Conservation (phyloP, 2,797 vertebrate species). For the Labroides dimidiatus region DNA sequence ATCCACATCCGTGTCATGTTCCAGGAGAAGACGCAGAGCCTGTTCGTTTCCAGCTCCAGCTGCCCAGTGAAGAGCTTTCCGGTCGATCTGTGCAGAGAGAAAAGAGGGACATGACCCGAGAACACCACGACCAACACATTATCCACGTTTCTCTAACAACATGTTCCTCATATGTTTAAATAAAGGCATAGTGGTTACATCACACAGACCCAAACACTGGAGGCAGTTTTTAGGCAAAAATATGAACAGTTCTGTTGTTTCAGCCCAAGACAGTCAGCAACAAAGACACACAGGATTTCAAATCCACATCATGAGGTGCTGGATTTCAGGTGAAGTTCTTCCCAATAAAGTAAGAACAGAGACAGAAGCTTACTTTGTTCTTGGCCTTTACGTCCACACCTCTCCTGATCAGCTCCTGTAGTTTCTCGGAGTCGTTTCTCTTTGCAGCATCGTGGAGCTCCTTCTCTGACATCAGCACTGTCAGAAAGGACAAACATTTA, state of each 20-base stretch:
- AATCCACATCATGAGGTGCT: background rate
- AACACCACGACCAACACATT: too few species aligned
- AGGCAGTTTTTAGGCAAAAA: too few species aligned
- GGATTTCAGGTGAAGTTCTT: too few species aligned
- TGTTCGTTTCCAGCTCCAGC: conserved; percentile 87
- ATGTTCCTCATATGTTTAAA: too few species aligned
- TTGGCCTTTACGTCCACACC: conserved; percentile 89
- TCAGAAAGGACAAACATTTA: background rate
- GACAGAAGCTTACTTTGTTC: conserved; percentile 82
- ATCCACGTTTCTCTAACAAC: too few species aligned
- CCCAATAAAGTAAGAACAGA: too few species aligned
- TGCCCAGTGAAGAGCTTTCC: conserved; percentile 93
- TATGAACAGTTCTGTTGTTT: too few species aligned
- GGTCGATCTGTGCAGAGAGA: conserved; percentile 79
- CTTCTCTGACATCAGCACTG: conserved; percentile 91
- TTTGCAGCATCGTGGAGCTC: conserved; percentile 88
- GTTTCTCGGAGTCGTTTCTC: conserved; percentile 82
- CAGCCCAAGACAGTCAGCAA: too few species aligned
- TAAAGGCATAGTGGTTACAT: too few species aligned
- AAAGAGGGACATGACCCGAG: background rate
- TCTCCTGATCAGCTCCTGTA: conserved; percentile 86
- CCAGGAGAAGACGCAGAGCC: conserved; percentile 89
- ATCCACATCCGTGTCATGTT: conserved; percentile 83
- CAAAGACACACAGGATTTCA: too few species aligned
- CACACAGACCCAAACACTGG: too few species aligned